Percentiles rank a stretch among this genome's conserved stretches.
Conservation (phyloP, 2,797 vertebrate species). For the Lithobates pipiens region DNA sequence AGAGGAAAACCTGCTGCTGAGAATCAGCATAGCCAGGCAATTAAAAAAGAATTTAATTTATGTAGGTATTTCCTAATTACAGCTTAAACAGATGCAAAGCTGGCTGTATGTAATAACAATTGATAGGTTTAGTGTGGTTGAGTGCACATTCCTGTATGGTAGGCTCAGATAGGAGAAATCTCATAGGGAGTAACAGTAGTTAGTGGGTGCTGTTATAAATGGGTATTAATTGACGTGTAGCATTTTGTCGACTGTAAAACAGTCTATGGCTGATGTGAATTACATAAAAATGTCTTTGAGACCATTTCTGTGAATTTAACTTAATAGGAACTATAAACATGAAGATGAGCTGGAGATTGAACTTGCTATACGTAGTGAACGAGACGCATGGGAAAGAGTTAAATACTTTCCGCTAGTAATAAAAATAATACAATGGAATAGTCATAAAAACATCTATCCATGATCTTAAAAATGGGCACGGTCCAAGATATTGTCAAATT, state of each 20-base stretch:
- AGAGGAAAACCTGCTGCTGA: slow-evolving; percentile 15
- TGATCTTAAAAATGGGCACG: slow-evolving; percentile 13
- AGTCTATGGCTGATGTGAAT: slow-evolving; percentile 3
- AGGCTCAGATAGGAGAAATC: slow-evolving; percentile 26
- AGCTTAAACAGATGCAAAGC: slow-evolving; percentile 40
- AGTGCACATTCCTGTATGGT: slow-evolving; percentile 31
- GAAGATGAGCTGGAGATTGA: neutral
- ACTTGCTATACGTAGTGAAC: neutral
- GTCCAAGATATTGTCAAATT: slow-evolving; percentile 7
- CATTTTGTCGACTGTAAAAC: slow-evolving; percentile 30
- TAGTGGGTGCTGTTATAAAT: slow-evolving; percentile 16
- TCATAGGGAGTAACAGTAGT: neutral
- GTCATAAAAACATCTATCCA: neutral
- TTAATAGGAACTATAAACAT: slow-evolving; percentile 5
- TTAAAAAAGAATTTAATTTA: slow-evolving; percentile 57
- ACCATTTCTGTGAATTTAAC: neutral
- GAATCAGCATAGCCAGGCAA: slow-evolving; percentile 28
- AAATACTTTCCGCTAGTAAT: too few relatives aligned
- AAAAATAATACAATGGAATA: neutral
- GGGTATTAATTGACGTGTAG: slow-evolving; percentile 30
- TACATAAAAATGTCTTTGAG: slow-evolving; percentile 21
- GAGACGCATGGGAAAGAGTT: too few relatives aligned
- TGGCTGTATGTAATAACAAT: slow-evolving; percentile 17
- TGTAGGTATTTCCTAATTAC: slow-evolving; percentile 59
- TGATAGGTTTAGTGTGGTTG: slow-evolving; percentile 45